Conservation (phyloP, 1,140 invertebrate genomes). For the Cheumatopsyche charites region DNA sequence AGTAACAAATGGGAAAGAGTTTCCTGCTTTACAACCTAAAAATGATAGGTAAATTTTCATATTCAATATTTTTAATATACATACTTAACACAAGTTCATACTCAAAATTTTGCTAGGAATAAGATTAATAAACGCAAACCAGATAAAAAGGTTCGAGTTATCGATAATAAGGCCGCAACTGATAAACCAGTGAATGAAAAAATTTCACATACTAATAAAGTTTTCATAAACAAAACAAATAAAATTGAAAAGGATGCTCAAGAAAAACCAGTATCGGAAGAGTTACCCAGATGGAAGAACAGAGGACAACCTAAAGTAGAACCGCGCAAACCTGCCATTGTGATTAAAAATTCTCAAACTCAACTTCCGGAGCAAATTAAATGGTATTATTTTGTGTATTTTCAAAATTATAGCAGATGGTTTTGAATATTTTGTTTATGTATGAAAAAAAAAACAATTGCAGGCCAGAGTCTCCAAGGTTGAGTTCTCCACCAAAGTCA, state of each 20-base stretch:
- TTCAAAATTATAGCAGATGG: not conserved
- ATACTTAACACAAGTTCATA: too few species aligned
- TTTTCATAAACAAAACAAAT: constrained; percentile 34
- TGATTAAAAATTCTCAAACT: constrained; percentile 28
- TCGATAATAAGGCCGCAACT: constrained; percentile 17
- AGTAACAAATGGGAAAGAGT: constrained; percentile 53
- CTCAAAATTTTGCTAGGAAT: constrained; percentile 22
- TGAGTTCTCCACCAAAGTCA: constrained; percentile 24
- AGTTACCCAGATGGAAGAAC: constrained; percentile 29
- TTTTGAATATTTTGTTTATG: not conserved
- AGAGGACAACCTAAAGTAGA: constrained; percentile 9
- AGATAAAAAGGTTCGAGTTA: constrained; percentile 3
- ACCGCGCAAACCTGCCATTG: constrained; percentile 20
- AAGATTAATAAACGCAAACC: constrained; percentile 27
- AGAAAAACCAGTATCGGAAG: constrained; percentile 9
- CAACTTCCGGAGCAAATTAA: constrained; percentile 25
- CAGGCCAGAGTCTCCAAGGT: constrained; percentile 21
- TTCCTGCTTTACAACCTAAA: constrained; percentile 52
- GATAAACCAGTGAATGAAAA: constrained; percentile 10
- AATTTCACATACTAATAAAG: constrained; percentile 22
- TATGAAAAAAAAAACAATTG: not conserved
- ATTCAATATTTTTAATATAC: not conserved
- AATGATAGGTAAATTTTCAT: constrained; percentile 34
- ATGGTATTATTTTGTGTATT: constrained; percentile 20
- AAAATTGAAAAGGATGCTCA: constrained; percentile 21